Percentiles rank a stretch among this genome's conserved stretches.
These are phyloP conservation scores for Apodemia hepburni DNA, from an alignment of 2,888 invertebrate genomes.

Conservation along the genomic window DNA sequence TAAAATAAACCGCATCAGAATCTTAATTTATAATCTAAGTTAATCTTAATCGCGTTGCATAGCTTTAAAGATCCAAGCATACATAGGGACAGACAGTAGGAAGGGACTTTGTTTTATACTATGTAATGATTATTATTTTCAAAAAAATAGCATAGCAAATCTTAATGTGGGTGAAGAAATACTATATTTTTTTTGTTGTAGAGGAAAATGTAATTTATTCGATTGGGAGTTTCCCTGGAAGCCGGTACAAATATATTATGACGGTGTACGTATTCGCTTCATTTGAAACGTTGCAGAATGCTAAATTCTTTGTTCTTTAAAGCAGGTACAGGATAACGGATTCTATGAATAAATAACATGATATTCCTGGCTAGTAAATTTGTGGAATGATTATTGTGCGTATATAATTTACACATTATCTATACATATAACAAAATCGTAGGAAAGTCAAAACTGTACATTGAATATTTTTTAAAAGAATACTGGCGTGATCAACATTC, in stretches of 20 bases:
- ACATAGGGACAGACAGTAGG: too few relatives aligned
- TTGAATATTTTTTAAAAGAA: too few relatives aligned
- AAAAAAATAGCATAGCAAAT: neutral
- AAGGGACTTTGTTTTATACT: too few relatives aligned
- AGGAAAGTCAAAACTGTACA: too few relatives aligned
- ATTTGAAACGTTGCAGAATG: neutral
- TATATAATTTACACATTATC: too few relatives aligned
- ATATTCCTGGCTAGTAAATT: neutral
- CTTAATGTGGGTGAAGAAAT: neutral
- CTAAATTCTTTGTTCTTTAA: neutral
- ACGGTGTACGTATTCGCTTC: neutral
- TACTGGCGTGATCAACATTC: too few relatives aligned
- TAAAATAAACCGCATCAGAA: too few relatives aligned
- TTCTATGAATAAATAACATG: neutral
- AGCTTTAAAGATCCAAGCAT: too few relatives aligned
- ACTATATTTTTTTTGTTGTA: neutral
- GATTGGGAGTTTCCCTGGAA: neutral
- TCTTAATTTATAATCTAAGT: too few relatives aligned
- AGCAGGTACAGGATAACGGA: neutral
- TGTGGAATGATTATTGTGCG: neutral
- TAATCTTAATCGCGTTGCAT: too few relatives aligned
- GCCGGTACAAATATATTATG: neutral
- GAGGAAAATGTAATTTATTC: slow-evolving; percentile 5
- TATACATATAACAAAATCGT: too few relatives aligned
- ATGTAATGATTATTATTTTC: too few relatives aligned